These are phyloP conservation scores for Saxicola maurus DNA, from an alignment of 2,797 vertebrate genomes.

Conservation along the genomic window DNA sequence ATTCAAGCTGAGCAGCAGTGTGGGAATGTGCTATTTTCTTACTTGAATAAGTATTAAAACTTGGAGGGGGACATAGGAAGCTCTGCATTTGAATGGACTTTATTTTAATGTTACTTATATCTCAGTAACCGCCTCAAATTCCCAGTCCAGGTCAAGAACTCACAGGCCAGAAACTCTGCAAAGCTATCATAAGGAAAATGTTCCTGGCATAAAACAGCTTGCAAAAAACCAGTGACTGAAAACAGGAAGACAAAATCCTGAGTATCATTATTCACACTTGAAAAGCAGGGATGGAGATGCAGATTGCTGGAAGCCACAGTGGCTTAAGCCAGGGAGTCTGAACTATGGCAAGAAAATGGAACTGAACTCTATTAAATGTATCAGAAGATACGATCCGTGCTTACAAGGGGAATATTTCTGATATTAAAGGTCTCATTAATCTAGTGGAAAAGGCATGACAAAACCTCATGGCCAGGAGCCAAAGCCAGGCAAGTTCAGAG, in stretches of 20 bases:
- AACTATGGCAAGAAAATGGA: not conserved
- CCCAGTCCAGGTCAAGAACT: not conserved
- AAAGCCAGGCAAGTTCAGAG: not conserved
- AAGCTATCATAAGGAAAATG: not conserved
- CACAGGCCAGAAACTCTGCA: not conserved
- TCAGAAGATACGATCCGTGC: not conserved
- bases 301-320: not conserved
- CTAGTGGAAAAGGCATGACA: not conserved
- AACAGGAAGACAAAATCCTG: not conserved
- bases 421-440: not conserved
- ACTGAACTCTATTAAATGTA: not conserved
- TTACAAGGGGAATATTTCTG: not conserved
- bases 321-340: not conserved
- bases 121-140: not conserved
- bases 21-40: constrained; percentile 23
- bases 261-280: not conserved
- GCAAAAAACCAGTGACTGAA: not conserved
- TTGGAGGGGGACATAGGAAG: not conserved
- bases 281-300: not conserved
- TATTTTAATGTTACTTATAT: not conserved
- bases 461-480: not conserved
- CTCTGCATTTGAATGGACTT: not conserved
- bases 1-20: constrained; percentile 16
- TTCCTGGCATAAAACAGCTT: not conserved
- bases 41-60: not conserved